phyloP scores from a whole-genome alignment of 1,140 invertebrate genomes.

The Diprion similis region DNA sequence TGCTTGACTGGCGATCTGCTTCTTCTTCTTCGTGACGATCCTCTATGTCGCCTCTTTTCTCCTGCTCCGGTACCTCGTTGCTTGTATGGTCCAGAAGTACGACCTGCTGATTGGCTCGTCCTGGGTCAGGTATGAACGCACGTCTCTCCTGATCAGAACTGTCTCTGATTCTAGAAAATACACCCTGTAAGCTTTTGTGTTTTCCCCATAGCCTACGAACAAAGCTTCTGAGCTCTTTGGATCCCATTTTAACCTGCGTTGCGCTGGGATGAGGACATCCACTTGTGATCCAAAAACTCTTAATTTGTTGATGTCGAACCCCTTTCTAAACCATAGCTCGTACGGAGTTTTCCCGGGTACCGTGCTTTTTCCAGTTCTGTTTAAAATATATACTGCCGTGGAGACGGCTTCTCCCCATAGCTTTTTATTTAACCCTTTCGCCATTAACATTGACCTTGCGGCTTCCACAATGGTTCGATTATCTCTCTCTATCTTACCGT shows the following conservation, averaged over 20 bases:
- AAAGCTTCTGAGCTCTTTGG: constrained; percentile 34
- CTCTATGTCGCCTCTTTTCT: too few relatives aligned
- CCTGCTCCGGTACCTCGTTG: too few relatives aligned
- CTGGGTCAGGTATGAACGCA: too few relatives aligned
- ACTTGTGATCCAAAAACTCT: constrained; percentile 28
- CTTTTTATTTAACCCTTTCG: constrained; percentile 8
- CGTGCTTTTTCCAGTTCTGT: constrained; percentile 41
- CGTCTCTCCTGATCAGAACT: too few relatives aligned
- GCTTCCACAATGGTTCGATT: constrained; percentile 12
- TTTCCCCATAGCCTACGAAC: constrained; percentile 34
- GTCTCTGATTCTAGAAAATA: background rate
- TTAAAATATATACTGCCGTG: constrained; percentile 31
- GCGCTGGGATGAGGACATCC: constrained; percentile 36
- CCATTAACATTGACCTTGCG: constrained; percentile 1
- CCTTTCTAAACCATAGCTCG: constrained; percentile 23
- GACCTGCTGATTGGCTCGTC: too few relatives aligned
- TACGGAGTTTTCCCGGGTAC: constrained; percentile 31
- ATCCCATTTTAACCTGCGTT: constrained; percentile 36
- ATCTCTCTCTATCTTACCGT: background rate
- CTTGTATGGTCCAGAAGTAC: too few relatives aligned
- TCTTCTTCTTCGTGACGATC: too few relatives aligned
- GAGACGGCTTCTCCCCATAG: constrained; percentile 27
- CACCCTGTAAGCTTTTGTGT: constrained; percentile 3
- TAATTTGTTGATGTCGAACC: constrained; percentile 15
- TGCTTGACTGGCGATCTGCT: too few relatives aligned